A percentile compares a stretch with the other conserved stretches of the same genome.
Conservation (phyloP, 2,888 invertebrate genomes). For the Rambutsinella grinnellia region DNA sequence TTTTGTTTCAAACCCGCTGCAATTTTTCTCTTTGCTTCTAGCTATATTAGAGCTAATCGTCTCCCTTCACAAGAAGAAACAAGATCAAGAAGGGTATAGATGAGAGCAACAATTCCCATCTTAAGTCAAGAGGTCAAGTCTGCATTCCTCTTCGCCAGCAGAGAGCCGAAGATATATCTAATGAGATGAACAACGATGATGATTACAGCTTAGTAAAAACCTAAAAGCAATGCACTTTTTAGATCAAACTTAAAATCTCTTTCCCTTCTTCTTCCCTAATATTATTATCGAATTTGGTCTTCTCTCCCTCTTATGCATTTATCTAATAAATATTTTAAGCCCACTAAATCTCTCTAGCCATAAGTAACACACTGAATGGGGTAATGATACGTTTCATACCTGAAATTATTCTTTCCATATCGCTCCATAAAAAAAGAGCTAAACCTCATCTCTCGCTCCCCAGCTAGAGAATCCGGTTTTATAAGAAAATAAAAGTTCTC, state of each 20-base stretch:
- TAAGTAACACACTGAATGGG: conserved; percentile 4
- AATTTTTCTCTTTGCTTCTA: neutral
- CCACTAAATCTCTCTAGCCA: neutral
- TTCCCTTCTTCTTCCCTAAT: neutral
- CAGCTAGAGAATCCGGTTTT: conserved; percentile 31
- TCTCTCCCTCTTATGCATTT: neutral
- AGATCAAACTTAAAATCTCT: neutral
- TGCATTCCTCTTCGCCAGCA: conserved; percentile 20
- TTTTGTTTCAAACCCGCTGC: neutral
- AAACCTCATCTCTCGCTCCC: neutral
- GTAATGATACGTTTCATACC: conserved; percentile 27
- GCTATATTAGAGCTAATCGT: too few species aligned
- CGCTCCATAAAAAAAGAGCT: conserved; percentile 10
- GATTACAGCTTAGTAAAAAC: neutral
- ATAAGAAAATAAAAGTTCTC: conserved; percentile 36
- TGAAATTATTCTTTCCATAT: conserved; percentile 34
- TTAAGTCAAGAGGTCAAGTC: conserved; percentile 29
- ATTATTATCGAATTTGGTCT: neutral
- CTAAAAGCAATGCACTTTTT: neutral
- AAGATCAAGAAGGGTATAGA: conserved; percentile 2
- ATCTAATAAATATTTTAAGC: neutral
- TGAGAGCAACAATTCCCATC: conserved; percentile 1
- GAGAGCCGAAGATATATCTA: neutral
- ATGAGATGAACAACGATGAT: neutral
- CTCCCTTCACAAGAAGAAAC: neutral